Evolutionary conservation across 2,113 vertebrate genomes (phyloP).

Genomic region (Corythaixoides concolor): DNA sequence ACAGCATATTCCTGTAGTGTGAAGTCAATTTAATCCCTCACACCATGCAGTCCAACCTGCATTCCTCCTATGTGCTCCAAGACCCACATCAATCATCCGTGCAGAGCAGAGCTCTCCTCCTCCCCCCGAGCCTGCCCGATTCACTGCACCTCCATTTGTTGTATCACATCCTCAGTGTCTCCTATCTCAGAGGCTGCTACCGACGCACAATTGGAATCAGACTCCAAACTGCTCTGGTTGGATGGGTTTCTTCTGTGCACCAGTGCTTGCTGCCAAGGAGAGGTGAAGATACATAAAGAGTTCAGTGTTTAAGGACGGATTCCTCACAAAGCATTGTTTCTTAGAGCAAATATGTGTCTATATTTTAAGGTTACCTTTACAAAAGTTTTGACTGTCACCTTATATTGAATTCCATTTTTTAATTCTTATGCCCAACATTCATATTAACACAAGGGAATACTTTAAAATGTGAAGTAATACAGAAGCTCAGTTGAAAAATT

Average conservation of each 20-base stretch:
- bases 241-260: slow-evolving; percentile 89
- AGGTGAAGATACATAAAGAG: background rate
- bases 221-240: slow-evolving; percentile 92
- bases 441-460: too few relatives aligned
- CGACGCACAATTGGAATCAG: slow-evolving; percentile 91
- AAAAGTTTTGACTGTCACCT: background rate
- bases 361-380: background rate
- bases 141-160: slow-evolving; percentile 84
- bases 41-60: accelerated
- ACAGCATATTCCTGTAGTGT: accelerated
- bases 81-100: accelerated
- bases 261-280: slow-evolving; percentile 67
- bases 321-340: background rate
- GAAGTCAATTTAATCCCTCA: accelerated
- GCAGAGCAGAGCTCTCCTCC: too few relatives aligned
- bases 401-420: background rate
- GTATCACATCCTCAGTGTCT: slow-evolving; percentile 88
- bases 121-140: background rate
- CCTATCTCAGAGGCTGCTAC: slow-evolving; percentile 88
- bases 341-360: background rate
- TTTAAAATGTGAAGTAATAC: background rate
- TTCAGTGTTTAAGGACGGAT: background rate
- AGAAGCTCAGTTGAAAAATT: background rate
- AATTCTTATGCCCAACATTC: background rate
- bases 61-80: background rate